These are phyloP conservation scores for Formica exsecta DNA, from an alignment of 1,140 invertebrate species.

Conservation along the genomic window DNA sequence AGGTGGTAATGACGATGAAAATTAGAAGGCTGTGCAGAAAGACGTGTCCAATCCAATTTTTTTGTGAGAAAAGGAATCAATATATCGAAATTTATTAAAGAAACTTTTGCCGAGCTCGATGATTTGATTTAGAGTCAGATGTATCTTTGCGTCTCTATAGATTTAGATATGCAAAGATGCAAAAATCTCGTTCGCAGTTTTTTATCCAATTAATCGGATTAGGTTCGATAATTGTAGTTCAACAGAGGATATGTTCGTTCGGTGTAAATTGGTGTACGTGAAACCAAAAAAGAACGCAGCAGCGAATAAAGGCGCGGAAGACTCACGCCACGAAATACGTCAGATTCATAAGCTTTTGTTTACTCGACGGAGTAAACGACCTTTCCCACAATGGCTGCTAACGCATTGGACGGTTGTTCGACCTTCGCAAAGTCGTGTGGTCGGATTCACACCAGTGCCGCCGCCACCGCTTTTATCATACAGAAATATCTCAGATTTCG, in stretches of 20 bases:
- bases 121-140: not conserved
- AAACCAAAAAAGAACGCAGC: not conserved
- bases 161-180: too few species aligned
- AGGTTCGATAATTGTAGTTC: not conserved
- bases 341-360: conserved; percentile 50
- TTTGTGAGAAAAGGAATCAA: not conserved
- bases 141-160: too few species aligned
- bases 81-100: not conserved
- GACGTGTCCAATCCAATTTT: not conserved
- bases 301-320: conserved; percentile 17
- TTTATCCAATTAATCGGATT: not conserved
- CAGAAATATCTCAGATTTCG: conserved; percentile 36
- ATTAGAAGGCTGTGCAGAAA: not conserved
- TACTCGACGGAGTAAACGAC: conserved; percentile 47
- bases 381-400: conserved; percentile 31
- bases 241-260: not conserved
- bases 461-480: conserved; percentile 14
- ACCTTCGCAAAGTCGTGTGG: conserved; percentile 51
- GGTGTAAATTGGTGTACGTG: not conserved
- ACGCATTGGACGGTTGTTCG: conserved; percentile 30
- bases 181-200: not conserved
- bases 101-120: not conserved
- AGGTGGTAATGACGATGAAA: not conserved
- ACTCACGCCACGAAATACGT: not conserved
- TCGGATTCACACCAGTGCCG: not conserved